phyloP scores from a whole-genome alignment of 2,797 vertebrate species.

The Lindbergichthys nudifrons region DNA sequence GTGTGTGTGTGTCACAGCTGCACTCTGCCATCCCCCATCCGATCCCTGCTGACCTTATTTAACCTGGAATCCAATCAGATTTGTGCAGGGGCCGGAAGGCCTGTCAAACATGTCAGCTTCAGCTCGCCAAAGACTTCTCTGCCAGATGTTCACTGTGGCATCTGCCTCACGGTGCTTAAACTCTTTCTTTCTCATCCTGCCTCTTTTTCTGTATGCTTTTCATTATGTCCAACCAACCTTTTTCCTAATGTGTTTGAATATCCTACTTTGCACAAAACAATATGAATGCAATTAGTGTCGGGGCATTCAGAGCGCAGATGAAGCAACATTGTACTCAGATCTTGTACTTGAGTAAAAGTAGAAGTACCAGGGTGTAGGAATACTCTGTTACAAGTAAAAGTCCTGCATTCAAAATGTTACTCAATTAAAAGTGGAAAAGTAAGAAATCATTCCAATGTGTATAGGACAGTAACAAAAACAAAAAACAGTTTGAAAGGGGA shows the following conservation, averaged over 20 bases:
- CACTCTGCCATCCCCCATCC: conserved; percentile 21
- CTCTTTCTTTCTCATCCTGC: conserved; percentile 13
- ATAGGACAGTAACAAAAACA: no score
- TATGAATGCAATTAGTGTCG: neutral
- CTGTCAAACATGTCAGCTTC: conserved; percentile 54
- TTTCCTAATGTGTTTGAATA: neutral
- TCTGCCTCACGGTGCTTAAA: conserved; percentile 28
- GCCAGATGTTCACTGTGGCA: conserved; percentile 66
- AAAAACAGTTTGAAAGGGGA: no score
- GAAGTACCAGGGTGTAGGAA: no score
- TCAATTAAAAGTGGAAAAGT: no score
- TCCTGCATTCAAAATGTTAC: no score
- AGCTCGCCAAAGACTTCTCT: conserved; percentile 40
- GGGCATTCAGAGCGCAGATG: neutral
- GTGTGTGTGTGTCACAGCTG: neutral
- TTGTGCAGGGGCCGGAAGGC: conserved; percentile 43
- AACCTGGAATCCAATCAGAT: conserved; percentile 71
- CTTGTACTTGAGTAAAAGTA: no score
- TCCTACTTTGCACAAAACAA: neutral
- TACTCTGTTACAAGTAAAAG: no score
- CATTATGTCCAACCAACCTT: neutral
- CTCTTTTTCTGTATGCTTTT: neutral
- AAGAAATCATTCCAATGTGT: no score
- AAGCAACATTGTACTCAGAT: neutral
- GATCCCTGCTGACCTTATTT: conserved; percentile 64